Base-by-base conservation (phyloP, 1,140 invertebrate genomes). In the Zaprionus lachaisei region DNA sequence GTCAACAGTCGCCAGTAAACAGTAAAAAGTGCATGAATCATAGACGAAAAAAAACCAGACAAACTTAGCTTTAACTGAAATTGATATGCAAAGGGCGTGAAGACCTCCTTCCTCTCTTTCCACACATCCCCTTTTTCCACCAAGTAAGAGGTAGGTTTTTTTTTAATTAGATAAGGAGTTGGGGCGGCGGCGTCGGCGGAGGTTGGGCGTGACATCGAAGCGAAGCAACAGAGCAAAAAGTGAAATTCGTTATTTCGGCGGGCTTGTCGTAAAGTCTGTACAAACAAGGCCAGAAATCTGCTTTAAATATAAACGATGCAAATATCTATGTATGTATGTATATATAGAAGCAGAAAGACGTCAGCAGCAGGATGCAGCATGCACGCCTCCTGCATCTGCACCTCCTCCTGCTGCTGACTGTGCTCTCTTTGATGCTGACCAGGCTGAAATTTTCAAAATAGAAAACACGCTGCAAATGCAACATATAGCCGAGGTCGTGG, bases 61-160 rank as follows among this genome's bases (percentile, higher is more conserved):
- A 51, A 51, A 24, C 47, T 51, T 69, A 68, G 68, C 78, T 47
- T 47, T 17, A 47, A 47, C 41, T 47, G n/a, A 57, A 77, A 79
- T 89, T 89, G 60, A 87, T 86, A 86, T 87, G 70, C 83, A 83
- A 75, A 78, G 71, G 73, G 73, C 77, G 84, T 83, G 60, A 65
- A 67, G 31, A 62, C 60, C 49, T 38, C 37, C 14, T 14, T 15
- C 37, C 14, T 15, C 38, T 5, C 15, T 15, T n/a, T 15, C 38
- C 5, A 15, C 38, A 14, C 12, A 38, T 31, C 5, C 49, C 26
- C 15, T 20, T 38, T 34, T 60, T 38, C 14, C 38, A 3, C 7
- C 28, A 47, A 64, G 24, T 24, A 41, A 56, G 54, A 67, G 63
- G 51, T 63, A 72, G 14, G 14, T 28, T 28, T 58, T 28, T 58